phyloP scores from a whole-genome alignment of 2,888 invertebrate species.

The Ommatoiulus sabulosus region DNA sequence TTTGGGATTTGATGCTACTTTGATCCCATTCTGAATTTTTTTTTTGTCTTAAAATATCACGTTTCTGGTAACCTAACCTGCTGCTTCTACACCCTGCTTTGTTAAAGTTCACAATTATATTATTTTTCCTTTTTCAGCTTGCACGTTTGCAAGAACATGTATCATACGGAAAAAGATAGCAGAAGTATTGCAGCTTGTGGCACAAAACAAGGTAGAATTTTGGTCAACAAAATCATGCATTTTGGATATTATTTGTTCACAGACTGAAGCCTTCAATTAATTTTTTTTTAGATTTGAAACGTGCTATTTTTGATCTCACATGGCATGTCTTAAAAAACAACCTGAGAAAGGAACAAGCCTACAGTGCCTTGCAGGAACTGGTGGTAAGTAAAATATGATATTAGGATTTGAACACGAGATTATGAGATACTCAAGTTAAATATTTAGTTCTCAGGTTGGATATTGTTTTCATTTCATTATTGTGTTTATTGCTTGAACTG shows the following conservation, averaged over 20 bases:
- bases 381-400: conserved; percentile 73
- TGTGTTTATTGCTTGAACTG: too few relatives aligned
- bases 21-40: too few relatives aligned
- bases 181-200: conserved; percentile 53
- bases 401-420: not conserved
- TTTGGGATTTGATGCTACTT: too few relatives aligned
- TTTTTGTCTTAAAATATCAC: not conserved
- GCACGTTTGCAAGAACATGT: conserved; percentile 55
- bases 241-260: not conserved
- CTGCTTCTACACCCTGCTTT: not conserved
- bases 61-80: not conserved
- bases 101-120: too few relatives aligned
- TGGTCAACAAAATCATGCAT: not conserved
- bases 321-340: conserved; percentile 81
- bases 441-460: too few relatives aligned
- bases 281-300: conserved; percentile 75
- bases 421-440: too few relatives aligned
- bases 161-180: conserved; percentile 53
- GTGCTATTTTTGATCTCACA: conserved; percentile 83
- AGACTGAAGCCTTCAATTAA: conserved; percentile 62
- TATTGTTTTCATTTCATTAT: too few relatives aligned
- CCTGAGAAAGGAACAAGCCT: conserved; percentile 82
- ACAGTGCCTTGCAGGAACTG: conserved; percentile 80
- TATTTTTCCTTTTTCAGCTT: conserved; percentile 55
- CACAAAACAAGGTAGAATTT: conserved; percentile 54